phyloP scores from a whole-genome alignment of 2,888 invertebrate genomes.

The Lithophane socia region DNA sequence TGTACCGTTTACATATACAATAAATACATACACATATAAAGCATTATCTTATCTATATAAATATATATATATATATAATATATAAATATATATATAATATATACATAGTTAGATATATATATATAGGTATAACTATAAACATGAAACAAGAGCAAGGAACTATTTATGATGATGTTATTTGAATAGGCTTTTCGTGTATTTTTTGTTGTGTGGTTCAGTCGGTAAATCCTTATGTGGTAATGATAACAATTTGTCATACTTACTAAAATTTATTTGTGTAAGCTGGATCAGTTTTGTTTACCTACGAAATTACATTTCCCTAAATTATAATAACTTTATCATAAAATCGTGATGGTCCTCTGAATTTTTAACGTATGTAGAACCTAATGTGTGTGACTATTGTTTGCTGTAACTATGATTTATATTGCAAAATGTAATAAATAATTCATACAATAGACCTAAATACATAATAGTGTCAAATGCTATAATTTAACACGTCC shows the following conservation, averaged over 20 bases:
- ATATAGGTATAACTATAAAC: no score
- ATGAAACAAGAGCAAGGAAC: no score
- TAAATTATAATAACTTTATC: not conserved
- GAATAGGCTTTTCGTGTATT: not conserved
- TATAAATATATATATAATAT: no score
- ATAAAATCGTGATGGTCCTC: not conserved
- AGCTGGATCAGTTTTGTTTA: not conserved
- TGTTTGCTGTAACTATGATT: constrained; percentile 47
- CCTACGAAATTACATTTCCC: constrained; percentile 13
- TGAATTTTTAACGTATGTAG: not conserved
- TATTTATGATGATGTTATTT: no score
- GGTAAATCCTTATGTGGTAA: not conserved
- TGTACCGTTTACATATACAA: no score
- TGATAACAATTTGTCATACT: constrained; percentile 18
- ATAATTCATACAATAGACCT: constrained; percentile 81
- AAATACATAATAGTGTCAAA: constrained; percentile 83
- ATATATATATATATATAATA: no score
- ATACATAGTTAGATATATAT: no score
- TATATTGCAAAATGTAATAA: constrained; percentile 72
- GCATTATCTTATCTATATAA: no score
- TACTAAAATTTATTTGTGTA: not conserved
- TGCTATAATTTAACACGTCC: constrained; percentile 78
- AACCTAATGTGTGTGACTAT: constrained; percentile 23
- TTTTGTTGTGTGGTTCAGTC: constrained; percentile 8
- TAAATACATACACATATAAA: no score